Conservation (phyloP, 2,113 vertebrate species). For the Puntigrus tetrazona region DNA sequence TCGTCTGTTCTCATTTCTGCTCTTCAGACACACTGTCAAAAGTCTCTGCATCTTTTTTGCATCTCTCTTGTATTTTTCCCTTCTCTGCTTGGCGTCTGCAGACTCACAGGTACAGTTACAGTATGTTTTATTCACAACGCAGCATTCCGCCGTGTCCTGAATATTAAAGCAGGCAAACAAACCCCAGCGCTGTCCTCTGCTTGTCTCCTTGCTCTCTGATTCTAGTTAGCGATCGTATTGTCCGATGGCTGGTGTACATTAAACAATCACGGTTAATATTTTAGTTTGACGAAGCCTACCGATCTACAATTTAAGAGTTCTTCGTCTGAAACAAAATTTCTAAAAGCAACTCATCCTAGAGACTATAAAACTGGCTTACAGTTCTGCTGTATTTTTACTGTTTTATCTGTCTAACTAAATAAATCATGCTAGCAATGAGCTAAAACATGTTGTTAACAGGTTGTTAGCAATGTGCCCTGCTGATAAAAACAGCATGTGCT, state of each 20-base stretch:
- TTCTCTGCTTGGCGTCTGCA: background rate
- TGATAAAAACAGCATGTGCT: too few relatives aligned
- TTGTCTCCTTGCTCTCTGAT: background rate
- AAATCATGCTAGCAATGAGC: background rate
- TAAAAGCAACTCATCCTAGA: background rate
- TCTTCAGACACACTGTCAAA: background rate
- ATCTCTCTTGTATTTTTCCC: conserved; percentile 8
- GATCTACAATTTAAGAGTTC: background rate
- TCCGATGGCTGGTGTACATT: background rate
- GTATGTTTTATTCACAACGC: conserved; percentile 41
- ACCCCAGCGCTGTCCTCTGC: background rate
- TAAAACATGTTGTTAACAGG: background rate
- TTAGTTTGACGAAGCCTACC: background rate
- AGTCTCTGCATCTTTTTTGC: conserved; percentile 3
- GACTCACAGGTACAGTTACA: conserved; percentile 44
- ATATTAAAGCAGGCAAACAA: conserved; percentile 38
- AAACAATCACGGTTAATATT: background rate
- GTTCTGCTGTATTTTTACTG: background rate
- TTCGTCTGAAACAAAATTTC: background rate
- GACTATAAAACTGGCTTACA: background rate
- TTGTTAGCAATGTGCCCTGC: too few relatives aligned
- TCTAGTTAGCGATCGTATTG: background rate
- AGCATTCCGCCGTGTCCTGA: conserved; percentile 15
- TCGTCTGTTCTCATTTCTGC: background rate
- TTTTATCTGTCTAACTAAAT: background rate